Evolutionary conservation across 1,140 invertebrate genomes (phyloP), one percentile per base, ranked within the genome.

Genomic region (Anastrepha ludens): DNA sequence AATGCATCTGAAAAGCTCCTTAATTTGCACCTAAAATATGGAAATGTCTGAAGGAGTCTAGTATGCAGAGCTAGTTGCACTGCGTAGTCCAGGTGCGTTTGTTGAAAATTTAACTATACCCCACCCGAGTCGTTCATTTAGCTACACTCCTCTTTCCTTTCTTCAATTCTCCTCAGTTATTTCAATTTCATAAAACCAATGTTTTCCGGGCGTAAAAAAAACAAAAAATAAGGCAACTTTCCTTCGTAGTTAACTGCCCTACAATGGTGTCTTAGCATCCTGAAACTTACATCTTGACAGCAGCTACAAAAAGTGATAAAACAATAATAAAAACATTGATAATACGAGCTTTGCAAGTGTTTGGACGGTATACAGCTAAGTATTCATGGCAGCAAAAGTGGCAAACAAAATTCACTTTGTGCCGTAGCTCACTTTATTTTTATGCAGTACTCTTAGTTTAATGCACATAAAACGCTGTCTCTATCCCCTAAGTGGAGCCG

Each of bases 401-500:
- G 41, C 67, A 70, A 70, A 70, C 41, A 70, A 47, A 70, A 74
- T 74, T 74, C 44, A 74, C 70, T 74, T 74, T 47, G 70, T 17
- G 70, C 17, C 15, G 44, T 50, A 44, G 44, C 47, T 74, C 70
- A 7, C 41, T 74, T 74, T 74, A 74, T 74, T 74, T 74, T 44
- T 47, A 47, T 74, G 70, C 70, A 47, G 9, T 47, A 47, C 44
- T 47, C 39, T 74, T 74, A 47, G 39, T 44, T 47, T 74, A 9
- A 44, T 39, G 67, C 41, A 3, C 13, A 74, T 2, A 13, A 17
- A 47, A 74, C 13, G 3, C 44, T 74, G 3, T 15, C 44, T 4
- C 44, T 3, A 7, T 47, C 41, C 41, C 41, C 13, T 5, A 11
- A 0, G 0, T 55, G 6, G 6, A 55, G 50, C 50, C 50, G 50